A percentile compares a stretch with the other conserved stretches of the same genome.
Conservation (phyloP, 2,888 invertebrate species). For the Ellobium chinense region DNA sequence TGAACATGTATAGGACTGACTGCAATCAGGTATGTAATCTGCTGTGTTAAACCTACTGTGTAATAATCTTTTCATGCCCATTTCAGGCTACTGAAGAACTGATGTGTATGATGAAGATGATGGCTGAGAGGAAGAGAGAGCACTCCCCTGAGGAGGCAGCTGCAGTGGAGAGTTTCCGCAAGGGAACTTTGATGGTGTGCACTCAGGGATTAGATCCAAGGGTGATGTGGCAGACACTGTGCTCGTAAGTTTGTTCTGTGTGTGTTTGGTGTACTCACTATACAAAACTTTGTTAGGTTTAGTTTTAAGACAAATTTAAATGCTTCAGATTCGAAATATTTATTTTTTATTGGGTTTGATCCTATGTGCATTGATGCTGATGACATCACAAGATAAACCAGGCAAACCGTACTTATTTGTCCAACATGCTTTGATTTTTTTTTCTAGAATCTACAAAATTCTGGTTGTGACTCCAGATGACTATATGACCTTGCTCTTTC, state of each 20-base stretch:
- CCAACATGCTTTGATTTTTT: no score
- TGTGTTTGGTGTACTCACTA: no score
- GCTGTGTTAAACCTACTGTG: no score
- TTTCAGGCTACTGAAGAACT: slow-evolving; percentile 91
- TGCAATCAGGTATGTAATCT: no score
- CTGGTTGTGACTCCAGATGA: slow-evolving; percentile 94
- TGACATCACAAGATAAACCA: no score
- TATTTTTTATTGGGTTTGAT: no score
- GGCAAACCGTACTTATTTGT: no score
- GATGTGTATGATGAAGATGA: slow-evolving; percentile 92
- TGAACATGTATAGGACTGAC: no score
- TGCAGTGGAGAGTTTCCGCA: slow-evolving; percentile 91
- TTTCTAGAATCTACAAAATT: slow-evolving; percentile 85
- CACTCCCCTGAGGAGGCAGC: slow-evolving; percentile 87
- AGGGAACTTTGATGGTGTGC: slow-evolving; percentile 92
- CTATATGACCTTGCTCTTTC: slow-evolving; percentile 92
- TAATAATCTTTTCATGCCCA: neutral
- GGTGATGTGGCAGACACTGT: slow-evolving; percentile 95
- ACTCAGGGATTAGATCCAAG: slow-evolving; percentile 92
- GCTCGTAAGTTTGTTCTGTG: slow-evolving; percentile 81
- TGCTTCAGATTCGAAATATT: no score
- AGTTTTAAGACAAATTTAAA: no score
- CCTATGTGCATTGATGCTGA: no score
- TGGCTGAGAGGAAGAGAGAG: slow-evolving; percentile 91
- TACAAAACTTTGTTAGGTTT: no score